Conservation (phyloP, 1,140 invertebrate species). For the Zaprionus kolodkinae region DNA sequence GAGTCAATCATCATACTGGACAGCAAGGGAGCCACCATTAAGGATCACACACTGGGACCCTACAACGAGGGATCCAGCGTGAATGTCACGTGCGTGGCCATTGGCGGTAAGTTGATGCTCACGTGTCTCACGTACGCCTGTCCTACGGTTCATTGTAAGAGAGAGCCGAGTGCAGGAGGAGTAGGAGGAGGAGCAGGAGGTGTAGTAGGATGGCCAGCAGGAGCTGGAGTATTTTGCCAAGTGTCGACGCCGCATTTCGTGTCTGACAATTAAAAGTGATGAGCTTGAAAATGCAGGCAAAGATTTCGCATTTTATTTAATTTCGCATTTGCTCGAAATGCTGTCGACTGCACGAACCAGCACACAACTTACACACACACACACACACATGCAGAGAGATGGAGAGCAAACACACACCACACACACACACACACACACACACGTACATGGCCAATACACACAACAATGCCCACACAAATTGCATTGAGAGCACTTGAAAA, state of each 20-base stretch:
- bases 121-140: slow-evolving; percentile 8
- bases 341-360: slow-evolving; percentile 68
- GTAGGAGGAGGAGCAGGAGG: too few species aligned
- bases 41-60: slow-evolving; percentile 90
- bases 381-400: neutral
- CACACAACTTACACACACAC: slow-evolving; percentile 8
- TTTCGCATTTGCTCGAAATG: slow-evolving; percentile 64
- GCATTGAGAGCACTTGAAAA: slow-evolving; percentile 83
- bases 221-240: slow-evolving; percentile 39
- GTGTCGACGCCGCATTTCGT: slow-evolving; percentile 73
- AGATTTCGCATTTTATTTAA: slow-evolving; percentile 77
- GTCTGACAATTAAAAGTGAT: slow-evolving; percentile 82
- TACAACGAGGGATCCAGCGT: slow-evolving; percentile 92
- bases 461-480: slow-evolving; percentile 77
- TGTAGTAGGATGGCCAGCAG: neutral
- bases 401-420: neutral
- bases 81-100: slow-evolving; percentile 92
- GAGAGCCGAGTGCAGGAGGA: neutral
- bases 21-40: slow-evolving; percentile 89
- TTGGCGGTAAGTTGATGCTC: slow-evolving; percentile 88
- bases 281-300: slow-evolving; percentile 65
- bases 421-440: slow-evolving; percentile 12
- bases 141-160: slow-evolving; percentile 3
- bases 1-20: slow-evolving; percentile 90
- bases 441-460: slow-evolving; percentile 5